Evolutionary conservation across 1,140 invertebrate species (phyloP).

Genomic region (Heterodera schachtii): DNA sequence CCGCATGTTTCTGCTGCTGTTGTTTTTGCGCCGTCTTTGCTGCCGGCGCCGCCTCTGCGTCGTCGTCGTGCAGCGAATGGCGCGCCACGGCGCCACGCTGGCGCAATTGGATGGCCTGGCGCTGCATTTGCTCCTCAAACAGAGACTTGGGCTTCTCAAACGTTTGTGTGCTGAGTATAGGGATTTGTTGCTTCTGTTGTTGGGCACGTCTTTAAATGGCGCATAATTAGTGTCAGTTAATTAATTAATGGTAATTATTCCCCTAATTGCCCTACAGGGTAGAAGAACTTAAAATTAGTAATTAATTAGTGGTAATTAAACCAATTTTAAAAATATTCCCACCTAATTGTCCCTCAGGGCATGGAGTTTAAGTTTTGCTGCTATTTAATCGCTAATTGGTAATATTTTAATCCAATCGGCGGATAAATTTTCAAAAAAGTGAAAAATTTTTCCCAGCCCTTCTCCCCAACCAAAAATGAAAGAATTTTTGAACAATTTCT

Average conservation of each 20-base stretch:
- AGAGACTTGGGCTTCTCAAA: constrained; percentile 62
- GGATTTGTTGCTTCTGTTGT: neutral
- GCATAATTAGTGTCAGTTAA: neutral
- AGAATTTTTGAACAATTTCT: too few species aligned
- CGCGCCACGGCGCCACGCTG: neutral
- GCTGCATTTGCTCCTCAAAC: constrained; percentile 60
- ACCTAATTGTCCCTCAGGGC: too few species aligned
- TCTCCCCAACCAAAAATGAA: too few species aligned
- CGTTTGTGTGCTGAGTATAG: constrained; percentile 22
- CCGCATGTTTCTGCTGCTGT: too few species aligned
- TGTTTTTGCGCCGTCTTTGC: neutral
- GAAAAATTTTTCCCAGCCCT: too few species aligned
- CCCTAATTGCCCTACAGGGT: too few species aligned
- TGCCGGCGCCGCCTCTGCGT: constrained; percentile 6
- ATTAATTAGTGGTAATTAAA: neutral
- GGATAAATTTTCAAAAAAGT: too few species aligned
- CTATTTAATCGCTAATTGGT: too few species aligned
- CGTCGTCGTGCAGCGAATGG: constrained; percentile 15
- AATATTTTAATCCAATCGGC: too few species aligned
- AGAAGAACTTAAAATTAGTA: too few species aligned
- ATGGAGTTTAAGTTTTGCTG: too few species aligned
- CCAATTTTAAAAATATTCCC: too few species aligned
- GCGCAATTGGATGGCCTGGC: constrained; percentile 54
- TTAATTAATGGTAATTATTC: neutral
- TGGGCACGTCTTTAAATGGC: constrained; percentile 7